Percentiles rank a stretch among this genome's conserved stretches.
Evolutionary conservation across 2,888 invertebrate genomes (phyloP).

Genomic region (Opisthograptis luteolata): DNA sequence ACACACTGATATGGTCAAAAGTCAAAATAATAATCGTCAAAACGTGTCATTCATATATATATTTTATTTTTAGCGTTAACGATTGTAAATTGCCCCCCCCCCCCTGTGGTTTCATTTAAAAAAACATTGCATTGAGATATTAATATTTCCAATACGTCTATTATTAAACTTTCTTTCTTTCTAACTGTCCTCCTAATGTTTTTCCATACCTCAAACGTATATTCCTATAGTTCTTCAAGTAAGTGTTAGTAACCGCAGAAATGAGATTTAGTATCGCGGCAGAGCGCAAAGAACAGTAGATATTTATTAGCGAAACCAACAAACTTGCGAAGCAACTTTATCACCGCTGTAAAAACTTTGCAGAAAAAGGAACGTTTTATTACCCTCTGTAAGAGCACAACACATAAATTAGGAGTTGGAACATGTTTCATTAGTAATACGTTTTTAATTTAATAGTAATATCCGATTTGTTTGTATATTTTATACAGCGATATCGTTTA

Average conservation of each 20-base stretch:
- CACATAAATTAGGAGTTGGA: conserved; percentile 35
- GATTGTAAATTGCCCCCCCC: too few relatives aligned
- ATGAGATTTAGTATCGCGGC: conserved; percentile 39
- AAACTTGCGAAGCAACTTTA: conserved; percentile 39
- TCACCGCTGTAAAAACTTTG: conserved; percentile 39
- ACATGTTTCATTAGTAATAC: conserved; percentile 33
- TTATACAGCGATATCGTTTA: neutral
- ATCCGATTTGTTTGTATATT: neutral
- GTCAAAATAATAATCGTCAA: too few relatives aligned
- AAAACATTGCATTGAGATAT: too few relatives aligned
- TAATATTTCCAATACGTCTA: too few relatives aligned
- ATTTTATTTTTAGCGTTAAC: too few relatives aligned
- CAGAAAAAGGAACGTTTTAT: conserved; percentile 44
- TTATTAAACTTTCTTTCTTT: too few relatives aligned
- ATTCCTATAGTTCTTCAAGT: conserved; percentile 26
- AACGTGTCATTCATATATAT: too few relatives aligned
- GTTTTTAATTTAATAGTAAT: conserved; percentile 20
- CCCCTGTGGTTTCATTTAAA: too few relatives aligned
- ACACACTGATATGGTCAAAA: too few relatives aligned
- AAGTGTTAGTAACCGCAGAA: conserved; percentile 30
- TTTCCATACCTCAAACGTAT: conserved; percentile 1
- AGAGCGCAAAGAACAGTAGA: conserved; percentile 36
- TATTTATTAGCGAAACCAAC: conserved; percentile 48
- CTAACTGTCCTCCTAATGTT: too few relatives aligned
- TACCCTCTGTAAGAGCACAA: conserved; percentile 40